Evolutionary conservation across 2,113 vertebrate genomes (phyloP).

Genomic region (Ellobius talpinus): DNA sequence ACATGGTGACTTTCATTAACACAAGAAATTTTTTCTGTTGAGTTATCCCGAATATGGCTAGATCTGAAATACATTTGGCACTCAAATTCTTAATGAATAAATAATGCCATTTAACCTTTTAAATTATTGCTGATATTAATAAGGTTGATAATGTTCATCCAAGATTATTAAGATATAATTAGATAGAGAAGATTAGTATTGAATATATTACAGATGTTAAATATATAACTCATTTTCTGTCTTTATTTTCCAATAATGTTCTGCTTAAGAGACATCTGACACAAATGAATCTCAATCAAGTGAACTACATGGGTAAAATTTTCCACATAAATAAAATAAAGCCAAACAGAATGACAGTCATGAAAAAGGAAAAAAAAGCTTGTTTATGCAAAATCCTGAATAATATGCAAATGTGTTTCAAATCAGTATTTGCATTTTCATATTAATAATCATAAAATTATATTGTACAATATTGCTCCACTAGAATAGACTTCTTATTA

Average conservation of each 20-base stretch:
- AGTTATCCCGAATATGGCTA: not conserved
- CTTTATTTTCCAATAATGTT: conserved; percentile 50
- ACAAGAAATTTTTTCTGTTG: not conserved
- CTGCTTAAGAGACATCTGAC: conserved; percentile 7
- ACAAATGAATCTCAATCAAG: not conserved
- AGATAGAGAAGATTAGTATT: not conserved
- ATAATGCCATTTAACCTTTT: not conserved
- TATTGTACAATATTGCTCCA: not conserved
- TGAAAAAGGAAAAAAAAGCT: not conserved
- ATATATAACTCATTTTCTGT: not conserved
- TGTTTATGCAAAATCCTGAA: not conserved
- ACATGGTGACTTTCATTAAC: not conserved
- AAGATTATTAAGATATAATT: conserved; percentile 27
- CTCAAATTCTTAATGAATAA: not conserved
- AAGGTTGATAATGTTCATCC: not conserved
- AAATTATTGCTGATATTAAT: not conserved
- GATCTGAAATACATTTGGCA: not conserved
- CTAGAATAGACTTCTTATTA: not conserved
- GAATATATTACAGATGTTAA: not conserved
- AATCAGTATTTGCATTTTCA: conserved; percentile 2
- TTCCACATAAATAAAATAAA: conserved; percentile 9
- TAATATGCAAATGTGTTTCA: not conserved
- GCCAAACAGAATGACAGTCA: not conserved
- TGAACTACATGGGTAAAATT: not conserved
- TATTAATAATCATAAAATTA: not conserved